These are phyloP conservation scores for Anarhynchus alexandrinus DNA, from an alignment of 2,113 vertebrate genomes.

Conservation along the genomic window DNA sequence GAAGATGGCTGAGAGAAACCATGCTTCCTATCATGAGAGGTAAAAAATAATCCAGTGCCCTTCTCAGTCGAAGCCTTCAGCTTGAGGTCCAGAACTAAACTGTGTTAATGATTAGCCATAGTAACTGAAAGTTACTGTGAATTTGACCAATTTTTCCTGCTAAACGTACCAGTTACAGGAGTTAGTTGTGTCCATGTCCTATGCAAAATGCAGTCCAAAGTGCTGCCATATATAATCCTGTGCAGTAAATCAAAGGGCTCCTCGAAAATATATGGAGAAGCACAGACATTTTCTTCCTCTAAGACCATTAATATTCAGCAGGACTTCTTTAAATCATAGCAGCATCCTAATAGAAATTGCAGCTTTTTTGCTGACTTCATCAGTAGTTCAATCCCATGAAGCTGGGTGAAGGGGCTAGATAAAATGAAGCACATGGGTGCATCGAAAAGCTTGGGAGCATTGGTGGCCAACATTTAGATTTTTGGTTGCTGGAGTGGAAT, in stretches of 20 bases:
- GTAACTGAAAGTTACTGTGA: neutral
- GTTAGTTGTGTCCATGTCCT: neutral
- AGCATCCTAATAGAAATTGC: neutral
- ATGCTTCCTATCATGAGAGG: constrained; percentile 67
- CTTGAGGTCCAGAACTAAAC: constrained; percentile 74
- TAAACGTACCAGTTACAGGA: neutral
- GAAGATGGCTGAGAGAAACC: constrained; percentile 67
- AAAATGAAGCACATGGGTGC: neutral
- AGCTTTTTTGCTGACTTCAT: neutral
- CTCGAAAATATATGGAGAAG: neutral
- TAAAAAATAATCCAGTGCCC: constrained; percentile 77
- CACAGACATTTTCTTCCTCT: neutral
- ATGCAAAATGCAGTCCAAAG: neutral
- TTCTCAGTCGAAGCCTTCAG: constrained; percentile 77
- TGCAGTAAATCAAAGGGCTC: neutral
- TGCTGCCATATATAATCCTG: neutral
- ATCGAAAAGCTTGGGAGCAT: neutral
- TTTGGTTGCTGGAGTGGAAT: neutral
- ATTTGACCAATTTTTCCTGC: constrained; percentile 6
- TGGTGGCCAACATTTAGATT: neutral
- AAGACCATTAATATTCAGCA: neutral
- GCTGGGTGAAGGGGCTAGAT: neutral
- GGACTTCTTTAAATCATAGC: constrained; percentile 17
- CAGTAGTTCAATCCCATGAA: neutral
- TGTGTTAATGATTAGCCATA: constrained; percentile 74